Conservation (phyloP, 1,140 invertebrate genomes). For the Dryas iulia region DNA sequence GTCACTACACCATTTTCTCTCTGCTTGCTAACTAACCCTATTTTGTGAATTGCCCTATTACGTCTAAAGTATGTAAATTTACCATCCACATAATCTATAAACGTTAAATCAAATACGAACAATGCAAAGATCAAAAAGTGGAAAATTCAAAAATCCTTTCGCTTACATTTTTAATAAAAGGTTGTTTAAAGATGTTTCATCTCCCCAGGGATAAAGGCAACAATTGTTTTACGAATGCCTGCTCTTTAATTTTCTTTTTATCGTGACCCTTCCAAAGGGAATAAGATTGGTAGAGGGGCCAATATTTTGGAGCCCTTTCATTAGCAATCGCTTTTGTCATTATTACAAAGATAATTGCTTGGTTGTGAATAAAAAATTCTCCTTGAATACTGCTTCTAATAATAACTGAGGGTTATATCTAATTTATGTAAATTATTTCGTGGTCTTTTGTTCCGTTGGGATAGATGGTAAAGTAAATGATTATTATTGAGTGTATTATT, state of each 20-base stretch:
- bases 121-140: not conserved
- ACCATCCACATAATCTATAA: not conserved
- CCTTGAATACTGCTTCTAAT: not conserved
- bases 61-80: not conserved
- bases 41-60: too few species aligned
- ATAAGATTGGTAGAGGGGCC: conserved; percentile 8
- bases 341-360: conserved; percentile 21
- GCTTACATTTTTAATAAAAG: not conserved
- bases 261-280: conserved; percentile 16
- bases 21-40: too few species aligned
- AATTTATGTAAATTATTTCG: not conserved
- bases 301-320: conserved; percentile 17
- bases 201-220: not conserved
- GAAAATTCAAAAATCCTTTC: conserved; percentile 6
- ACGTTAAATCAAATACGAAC: not conserved
- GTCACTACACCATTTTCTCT: too few species aligned
- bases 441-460: not conserved
- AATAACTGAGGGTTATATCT: not conserved
- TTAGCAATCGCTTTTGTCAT: conserved; percentile 17
- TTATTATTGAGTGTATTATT: not conserved
- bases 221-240: conserved; percentile 18
- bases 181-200: conserved; percentile 14
- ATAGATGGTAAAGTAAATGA: not conserved
- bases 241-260: conserved; percentile 22
- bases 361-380: conserved; percentile 3